phyloP scores from a whole-genome alignment of 2,888 invertebrate genomes.

The Troides helena region DNA sequence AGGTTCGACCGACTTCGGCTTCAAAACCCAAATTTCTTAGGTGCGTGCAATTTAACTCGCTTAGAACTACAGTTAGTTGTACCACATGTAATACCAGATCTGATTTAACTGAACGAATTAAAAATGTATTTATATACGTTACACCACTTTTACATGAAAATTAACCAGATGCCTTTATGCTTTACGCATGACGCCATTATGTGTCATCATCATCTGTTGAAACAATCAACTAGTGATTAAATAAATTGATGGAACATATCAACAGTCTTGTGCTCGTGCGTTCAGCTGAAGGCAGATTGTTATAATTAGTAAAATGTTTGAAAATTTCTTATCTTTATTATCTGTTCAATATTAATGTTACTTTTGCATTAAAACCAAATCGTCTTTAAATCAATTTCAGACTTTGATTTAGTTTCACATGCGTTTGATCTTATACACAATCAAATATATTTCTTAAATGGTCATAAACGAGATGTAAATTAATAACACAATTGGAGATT shows the following conservation, averaged over 20 bases:
- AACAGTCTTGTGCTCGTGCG: constrained; percentile 9
- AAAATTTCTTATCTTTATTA: neutral
- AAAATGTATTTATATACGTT: constrained; percentile 28
- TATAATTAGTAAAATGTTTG: neutral
- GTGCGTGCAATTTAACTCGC: constrained; percentile 47
- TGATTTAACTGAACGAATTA: constrained; percentile 44
- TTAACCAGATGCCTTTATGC: constrained; percentile 21
- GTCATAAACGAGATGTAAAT: too few species aligned
- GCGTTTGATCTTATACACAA: too few species aligned
- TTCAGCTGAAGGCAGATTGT: neutral
- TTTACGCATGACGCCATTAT: constrained; percentile 21
- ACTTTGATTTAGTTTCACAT: too few species aligned
- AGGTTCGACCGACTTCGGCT: constrained; percentile 37
- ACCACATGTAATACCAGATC: constrained; percentile 44
- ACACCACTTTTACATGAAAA: constrained; percentile 17
- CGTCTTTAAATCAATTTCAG: neutral
- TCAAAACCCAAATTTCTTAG: constrained; percentile 55
- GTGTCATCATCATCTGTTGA: constrained; percentile 29
- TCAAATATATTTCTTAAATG: too few species aligned
- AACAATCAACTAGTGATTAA: constrained; percentile 30
- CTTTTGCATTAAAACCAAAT: neutral
- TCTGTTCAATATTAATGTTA: neutral
- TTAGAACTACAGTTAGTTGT: constrained; percentile 57
- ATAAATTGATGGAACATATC: constrained; percentile 29
- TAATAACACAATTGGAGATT: too few species aligned